Percentiles rank a stretch among this genome's conserved stretches.
Evolutionary conservation across 2,888 invertebrate species (phyloP).

Genomic region (Tupiocoris notatus): DNA sequence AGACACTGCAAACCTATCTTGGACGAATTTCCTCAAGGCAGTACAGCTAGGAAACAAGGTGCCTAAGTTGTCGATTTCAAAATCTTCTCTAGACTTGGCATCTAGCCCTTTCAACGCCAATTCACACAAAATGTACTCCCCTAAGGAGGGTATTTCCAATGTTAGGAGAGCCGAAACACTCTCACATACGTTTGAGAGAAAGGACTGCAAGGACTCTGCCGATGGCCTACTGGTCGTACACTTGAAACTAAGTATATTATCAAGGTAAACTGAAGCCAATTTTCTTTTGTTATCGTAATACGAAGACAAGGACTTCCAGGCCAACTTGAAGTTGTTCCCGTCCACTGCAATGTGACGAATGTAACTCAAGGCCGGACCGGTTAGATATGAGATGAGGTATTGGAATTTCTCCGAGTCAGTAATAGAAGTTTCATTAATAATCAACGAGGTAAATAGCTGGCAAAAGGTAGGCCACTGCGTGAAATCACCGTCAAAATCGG

Average conservation of each 20-base stretch:
- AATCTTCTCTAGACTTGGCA: constrained; percentile 11
- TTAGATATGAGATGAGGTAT: too few species aligned
- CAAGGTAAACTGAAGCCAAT: too few species aligned
- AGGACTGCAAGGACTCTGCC: too few species aligned
- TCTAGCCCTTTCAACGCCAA: neutral
- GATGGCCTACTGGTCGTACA: neutral
- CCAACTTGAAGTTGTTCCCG: neutral
- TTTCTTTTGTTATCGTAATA: too few species aligned
- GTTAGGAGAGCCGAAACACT: neutral
- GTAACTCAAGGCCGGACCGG: too few species aligned
- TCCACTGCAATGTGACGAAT: too few species aligned
- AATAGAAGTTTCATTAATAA: neutral
- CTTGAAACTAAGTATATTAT: neutral
- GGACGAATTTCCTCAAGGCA: neutral
- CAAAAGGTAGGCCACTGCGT: neutral
- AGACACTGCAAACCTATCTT: neutral
- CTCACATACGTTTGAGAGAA: neutral
- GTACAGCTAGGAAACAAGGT: neutral
- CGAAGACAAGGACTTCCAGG: neutral
- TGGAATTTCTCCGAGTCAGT: too few species aligned
- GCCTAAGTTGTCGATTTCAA: neutral
- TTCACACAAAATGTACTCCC: neutral
- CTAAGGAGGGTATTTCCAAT: neutral
- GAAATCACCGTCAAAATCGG: neutral
- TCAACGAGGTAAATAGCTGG: too few species aligned